These are phyloP conservation scores for Drepanosiphum platanoidis DNA, from an alignment of 2,888 invertebrate genomes.

Conservation along the genomic window DNA sequence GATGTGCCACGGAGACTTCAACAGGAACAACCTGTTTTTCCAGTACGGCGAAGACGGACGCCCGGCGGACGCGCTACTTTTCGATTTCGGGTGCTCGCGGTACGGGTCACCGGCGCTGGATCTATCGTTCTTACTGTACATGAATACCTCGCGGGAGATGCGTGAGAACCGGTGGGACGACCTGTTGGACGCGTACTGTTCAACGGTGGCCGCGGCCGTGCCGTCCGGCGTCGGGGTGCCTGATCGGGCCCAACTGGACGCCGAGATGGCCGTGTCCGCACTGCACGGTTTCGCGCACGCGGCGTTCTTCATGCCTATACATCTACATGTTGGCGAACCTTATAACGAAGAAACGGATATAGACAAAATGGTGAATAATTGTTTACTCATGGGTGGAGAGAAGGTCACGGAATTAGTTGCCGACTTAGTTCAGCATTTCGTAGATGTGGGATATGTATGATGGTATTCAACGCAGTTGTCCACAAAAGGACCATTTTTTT, in stretches of 20 bases:
- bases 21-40: constrained; percentile 65
- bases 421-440: constrained; percentile 63
- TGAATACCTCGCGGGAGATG: constrained; percentile 73
- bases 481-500: no score
- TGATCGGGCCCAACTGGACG: neutral
- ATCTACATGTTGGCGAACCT: neutral
- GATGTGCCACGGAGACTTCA: constrained; percentile 65
- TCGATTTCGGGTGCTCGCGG: constrained; percentile 65
- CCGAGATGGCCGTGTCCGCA: neutral
- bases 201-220: constrained; percentile 68
- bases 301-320: constrained; percentile 63
- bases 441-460: constrained; percentile 64
- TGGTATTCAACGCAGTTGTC: no score
- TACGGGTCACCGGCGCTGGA: constrained; percentile 73
- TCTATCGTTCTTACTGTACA: constrained; percentile 73
- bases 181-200: constrained; percentile 73
- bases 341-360: constrained; percentile 46
- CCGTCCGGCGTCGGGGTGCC: neutral
- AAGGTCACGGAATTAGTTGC: constrained; percentile 50
- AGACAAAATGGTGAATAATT: neutral
- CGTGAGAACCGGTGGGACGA: constrained; percentile 73
- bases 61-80: constrained; percentile 62
- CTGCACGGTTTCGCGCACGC: constrained; percentile 62
- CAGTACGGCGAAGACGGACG: constrained; percentile 61
- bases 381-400: constrained; percentile 57